These are phyloP conservation scores for Pachyramphus minor DNA, from an alignment of 2,113 vertebrate species.

Conservation along the genomic window DNA sequence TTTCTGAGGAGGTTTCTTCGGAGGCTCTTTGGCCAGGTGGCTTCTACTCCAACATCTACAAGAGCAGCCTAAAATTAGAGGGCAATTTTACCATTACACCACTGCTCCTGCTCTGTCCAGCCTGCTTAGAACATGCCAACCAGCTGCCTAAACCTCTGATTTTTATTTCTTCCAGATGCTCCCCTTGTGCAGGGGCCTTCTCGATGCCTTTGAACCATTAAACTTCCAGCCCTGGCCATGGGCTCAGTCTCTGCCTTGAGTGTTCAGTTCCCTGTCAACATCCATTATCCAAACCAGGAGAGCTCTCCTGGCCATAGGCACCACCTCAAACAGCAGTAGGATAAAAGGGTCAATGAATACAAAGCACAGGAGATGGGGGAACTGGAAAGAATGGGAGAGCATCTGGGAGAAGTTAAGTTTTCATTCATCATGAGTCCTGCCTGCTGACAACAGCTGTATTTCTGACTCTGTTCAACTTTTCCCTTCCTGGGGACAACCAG, in stretches of 20 bases:
- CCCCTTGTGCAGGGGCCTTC: neutral
- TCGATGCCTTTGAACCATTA: neutral
- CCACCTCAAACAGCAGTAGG: neutral
- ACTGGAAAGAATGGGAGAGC: neutral
- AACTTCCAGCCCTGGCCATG: neutral
- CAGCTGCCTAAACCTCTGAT: neutral
- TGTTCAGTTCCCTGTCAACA: neutral
- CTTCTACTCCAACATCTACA: neutral
- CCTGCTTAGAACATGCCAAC: neutral
- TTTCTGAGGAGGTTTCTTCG: neutral
- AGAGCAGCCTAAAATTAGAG: neutral
- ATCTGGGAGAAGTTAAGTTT: neutral
- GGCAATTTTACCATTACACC: neutral
- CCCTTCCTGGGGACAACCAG: neutral
- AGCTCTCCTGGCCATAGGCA: neutral
- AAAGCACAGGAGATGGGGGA: neutral
- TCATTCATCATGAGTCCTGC: neutral
- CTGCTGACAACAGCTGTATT: conserved; percentile 2
- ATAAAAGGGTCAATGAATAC: neutral
- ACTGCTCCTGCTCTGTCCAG: neutral
- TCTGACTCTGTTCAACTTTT: neutral
- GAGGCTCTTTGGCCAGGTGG: neutral
- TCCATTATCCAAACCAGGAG: neutral
- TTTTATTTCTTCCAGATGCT: conserved; percentile 21
- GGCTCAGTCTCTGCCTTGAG: neutral